Evolutionary conservation across 2,113 vertebrate species (phyloP).

Genomic region (Candoia aspera): DNA sequence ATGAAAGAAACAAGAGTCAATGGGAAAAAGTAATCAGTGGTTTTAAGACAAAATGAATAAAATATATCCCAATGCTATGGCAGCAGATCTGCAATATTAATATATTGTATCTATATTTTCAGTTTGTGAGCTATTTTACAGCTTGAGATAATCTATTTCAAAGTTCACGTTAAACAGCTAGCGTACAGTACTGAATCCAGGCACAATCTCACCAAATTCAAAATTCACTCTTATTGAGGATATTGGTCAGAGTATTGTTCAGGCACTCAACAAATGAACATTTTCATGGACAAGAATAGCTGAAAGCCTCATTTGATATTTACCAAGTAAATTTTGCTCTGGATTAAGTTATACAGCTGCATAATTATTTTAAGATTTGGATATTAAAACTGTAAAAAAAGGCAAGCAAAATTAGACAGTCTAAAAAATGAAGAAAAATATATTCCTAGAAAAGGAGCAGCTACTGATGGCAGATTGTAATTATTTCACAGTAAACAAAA

Average conservation of each 20-base stretch:
- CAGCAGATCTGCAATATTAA: neutral
- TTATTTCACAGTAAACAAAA: constrained; percentile 13
- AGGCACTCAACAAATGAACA: neutral
- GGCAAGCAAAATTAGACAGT: neutral
- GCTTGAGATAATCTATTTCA: neutral
- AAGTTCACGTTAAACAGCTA: neutral
- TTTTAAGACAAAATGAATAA: neutral
- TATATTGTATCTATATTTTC: neutral
- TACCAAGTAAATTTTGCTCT: neutral
- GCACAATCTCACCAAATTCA: neutral
- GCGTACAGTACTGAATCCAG: neutral
- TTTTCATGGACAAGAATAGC: constrained; percentile 8
- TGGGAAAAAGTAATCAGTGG: neutral
- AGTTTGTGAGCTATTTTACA: neutral
- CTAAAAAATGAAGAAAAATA: neutral
- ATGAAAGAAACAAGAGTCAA: neutral
- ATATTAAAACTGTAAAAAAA: neutral
- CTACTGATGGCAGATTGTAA: neutral
- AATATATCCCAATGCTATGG: neutral
- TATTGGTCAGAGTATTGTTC: neutral
- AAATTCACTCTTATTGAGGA: fast-evolving
- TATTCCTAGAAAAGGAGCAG: neutral
- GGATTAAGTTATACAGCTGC: neutral
- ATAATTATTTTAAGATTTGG: neutral
- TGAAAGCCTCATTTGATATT: neutral